Evolutionary conservation across 2,888 invertebrate species (phyloP).

Genomic region (Ethmia dodecea): DNA sequence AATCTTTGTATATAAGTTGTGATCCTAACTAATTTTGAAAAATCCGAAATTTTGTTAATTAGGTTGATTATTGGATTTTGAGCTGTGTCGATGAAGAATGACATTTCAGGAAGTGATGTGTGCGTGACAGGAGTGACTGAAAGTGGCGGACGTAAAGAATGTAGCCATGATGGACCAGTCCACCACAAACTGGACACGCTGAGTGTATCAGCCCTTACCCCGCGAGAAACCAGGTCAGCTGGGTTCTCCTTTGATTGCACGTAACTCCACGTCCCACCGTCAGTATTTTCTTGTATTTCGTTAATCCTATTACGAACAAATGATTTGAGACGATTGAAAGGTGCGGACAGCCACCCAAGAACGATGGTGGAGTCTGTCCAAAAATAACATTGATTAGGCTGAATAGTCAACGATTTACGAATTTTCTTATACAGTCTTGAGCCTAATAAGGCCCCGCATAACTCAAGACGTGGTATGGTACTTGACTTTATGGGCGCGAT

Average conservation of each 20-base stretch:
- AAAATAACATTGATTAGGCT: neutral
- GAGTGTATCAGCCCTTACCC: slow-evolving; percentile 17
- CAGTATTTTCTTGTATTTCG: slow-evolving; percentile 23
- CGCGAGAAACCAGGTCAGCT: slow-evolving; percentile 25
- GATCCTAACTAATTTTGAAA: slow-evolving; percentile 5
- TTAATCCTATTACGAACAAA: slow-evolving; percentile 23
- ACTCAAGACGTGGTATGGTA: slow-evolving; percentile 14
- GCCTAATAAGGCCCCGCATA: slow-evolving; percentile 14
- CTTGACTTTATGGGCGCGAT: slow-evolving; percentile 14
- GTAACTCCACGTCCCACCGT: slow-evolving; percentile 18
- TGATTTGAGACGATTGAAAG: slow-evolving; percentile 14
- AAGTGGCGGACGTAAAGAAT: slow-evolving; percentile 4
- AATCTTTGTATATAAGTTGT: slow-evolving; percentile 11
- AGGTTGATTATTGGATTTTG: neutral
- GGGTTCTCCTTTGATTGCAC: slow-evolving; percentile 23
- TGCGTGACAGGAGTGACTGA: too few relatives aligned
- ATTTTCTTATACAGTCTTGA: slow-evolving; percentile 10
- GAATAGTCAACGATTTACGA: neutral
- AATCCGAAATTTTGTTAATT: slow-evolving; percentile 6
- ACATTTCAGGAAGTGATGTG: neutral
- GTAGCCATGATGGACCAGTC: slow-evolving; percentile 19
- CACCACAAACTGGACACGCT: slow-evolving; percentile 19
- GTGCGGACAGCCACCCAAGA: slow-evolving; percentile 20
- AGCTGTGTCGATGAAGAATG: neutral
- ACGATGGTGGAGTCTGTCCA: slow-evolving; percentile 24